Evolutionary conservation across 1,140 invertebrate species (phyloP).

Genomic region (Panulirus ornatus): DNA sequence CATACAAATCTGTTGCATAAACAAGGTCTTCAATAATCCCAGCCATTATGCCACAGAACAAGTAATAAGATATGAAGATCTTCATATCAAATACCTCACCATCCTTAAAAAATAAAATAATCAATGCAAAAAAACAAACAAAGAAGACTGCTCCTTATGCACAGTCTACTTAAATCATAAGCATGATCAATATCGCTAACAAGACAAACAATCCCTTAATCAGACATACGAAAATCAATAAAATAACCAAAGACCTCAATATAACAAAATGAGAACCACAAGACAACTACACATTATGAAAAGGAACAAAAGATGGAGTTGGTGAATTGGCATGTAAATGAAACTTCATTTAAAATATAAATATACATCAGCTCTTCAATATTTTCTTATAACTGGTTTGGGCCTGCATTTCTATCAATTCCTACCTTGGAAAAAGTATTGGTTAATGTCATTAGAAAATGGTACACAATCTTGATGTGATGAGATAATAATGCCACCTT

Average conservation of each 20-base stretch:
- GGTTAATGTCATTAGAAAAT: neutral
- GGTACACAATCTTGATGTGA: neutral
- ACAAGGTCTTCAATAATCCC: neutral
- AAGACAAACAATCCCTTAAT: conserved; percentile 23
- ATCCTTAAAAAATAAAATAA: neutral
- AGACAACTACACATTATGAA: conserved; percentile 30
- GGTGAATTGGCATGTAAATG: conserved; percentile 27
- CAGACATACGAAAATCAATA: conserved; percentile 7
- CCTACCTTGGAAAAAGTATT: too few species aligned
- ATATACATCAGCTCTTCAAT: too few species aligned
- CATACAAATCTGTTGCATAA: neutral
- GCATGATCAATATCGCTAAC: conserved; percentile 7
- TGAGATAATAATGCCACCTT: conserved; percentile 19
- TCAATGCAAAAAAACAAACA: neutral
- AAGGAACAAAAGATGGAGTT: conserved; percentile 6
- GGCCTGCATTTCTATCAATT: too few species aligned
- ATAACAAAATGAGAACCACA: conserved; percentile 30
- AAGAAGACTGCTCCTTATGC: too few species aligned
- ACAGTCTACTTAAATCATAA: neutral
- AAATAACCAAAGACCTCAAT: conserved; percentile 31
- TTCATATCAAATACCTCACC: neutral
- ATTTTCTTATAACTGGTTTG: too few species aligned
- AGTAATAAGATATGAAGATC: neutral
- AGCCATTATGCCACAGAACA: conserved; percentile 1
- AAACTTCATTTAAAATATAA: neutral